Conservation (phyloP, 1,140 invertebrate species). For the Prorops nasuta region DNA sequence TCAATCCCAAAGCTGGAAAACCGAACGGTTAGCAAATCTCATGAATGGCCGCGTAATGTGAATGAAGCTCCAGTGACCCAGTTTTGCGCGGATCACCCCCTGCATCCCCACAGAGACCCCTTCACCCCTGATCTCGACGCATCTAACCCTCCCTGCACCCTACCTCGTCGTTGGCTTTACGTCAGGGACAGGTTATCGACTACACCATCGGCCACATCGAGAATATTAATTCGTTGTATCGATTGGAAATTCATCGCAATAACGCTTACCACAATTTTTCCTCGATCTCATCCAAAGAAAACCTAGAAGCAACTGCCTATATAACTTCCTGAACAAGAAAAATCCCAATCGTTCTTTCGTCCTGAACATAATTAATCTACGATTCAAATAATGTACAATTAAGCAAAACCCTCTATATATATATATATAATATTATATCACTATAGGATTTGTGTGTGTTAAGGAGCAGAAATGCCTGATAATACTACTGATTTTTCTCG, state of each 20-base stretch:
- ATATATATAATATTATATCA: too few relatives aligned
- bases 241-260: neutral
- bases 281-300: too few relatives aligned
- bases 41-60: constrained; percentile 58
- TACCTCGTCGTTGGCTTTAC: constrained; percentile 30
- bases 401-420: too few relatives aligned
- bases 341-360: too few relatives aligned
- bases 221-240: constrained; percentile 29
- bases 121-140: neutral
- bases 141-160: neutral
- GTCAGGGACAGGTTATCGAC: constrained; percentile 43
- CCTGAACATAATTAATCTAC: too few relatives aligned
- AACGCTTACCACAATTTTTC: too few relatives aligned
- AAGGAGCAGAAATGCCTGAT: too few relatives aligned
- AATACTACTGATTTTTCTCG: too few relatives aligned
- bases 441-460: too few relatives aligned
- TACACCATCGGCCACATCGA: constrained; percentile 19
- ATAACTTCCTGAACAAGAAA: too few relatives aligned
- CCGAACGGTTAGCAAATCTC: constrained; percentile 53
- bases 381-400: too few relatives aligned
- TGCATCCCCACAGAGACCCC: constrained; percentile 13
- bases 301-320: too few relatives aligned
- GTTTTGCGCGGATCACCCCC: constrained; percentile 34
- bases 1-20: constrained; percentile 32
- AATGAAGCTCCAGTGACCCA: constrained; percentile 57